Percentiles rank a stretch among this genome's conserved stretches.
Conservation (phyloP, 2,888 invertebrate species). For the Ellobium chinense region DNA sequence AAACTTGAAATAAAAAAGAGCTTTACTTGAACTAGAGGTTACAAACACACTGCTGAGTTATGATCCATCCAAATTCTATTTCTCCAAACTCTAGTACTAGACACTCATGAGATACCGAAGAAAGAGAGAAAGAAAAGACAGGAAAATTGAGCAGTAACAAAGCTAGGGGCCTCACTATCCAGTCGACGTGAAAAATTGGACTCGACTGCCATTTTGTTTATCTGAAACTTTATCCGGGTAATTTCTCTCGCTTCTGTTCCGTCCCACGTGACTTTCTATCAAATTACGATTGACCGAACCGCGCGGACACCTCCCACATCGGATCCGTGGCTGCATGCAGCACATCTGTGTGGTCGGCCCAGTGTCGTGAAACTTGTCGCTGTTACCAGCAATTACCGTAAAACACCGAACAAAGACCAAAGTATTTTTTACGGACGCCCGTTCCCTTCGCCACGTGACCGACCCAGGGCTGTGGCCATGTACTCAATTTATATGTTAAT, state of each 20-base stretch:
- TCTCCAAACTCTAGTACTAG: too few relatives aligned
- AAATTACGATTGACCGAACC: conserved; percentile 36
- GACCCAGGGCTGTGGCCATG: neutral
- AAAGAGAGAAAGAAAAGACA: neutral
- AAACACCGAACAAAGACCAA: conserved; percentile 9
- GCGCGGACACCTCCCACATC: conserved; percentile 32
- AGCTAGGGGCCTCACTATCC: too few relatives aligned
- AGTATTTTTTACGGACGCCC: neutral
- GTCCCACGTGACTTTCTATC: conserved; percentile 24
- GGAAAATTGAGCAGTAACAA: too few relatives aligned
- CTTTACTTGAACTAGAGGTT: too few relatives aligned
- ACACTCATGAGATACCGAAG: neutral
- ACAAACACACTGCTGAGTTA: too few relatives aligned
- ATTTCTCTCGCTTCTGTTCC: neutral
- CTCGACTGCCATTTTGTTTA: conserved; percentile 27
- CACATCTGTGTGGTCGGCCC: conserved; percentile 39
- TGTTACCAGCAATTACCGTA: conserved; percentile 29
- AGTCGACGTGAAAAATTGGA: neutral
- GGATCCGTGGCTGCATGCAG: conserved; percentile 13
- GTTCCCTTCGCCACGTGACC: neutral
- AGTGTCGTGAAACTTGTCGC: conserved; percentile 2
- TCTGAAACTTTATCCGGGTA: conserved; percentile 22
- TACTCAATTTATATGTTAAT: conserved; percentile 1
- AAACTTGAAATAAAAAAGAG: too few relatives aligned
- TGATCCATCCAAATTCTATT: too few relatives aligned